Evolutionary conservation across 2,113 vertebrate genomes (phyloP), one percentile per base, ranked within the genome.

Genomic region (Recurvirostra avosetta): DNA sequence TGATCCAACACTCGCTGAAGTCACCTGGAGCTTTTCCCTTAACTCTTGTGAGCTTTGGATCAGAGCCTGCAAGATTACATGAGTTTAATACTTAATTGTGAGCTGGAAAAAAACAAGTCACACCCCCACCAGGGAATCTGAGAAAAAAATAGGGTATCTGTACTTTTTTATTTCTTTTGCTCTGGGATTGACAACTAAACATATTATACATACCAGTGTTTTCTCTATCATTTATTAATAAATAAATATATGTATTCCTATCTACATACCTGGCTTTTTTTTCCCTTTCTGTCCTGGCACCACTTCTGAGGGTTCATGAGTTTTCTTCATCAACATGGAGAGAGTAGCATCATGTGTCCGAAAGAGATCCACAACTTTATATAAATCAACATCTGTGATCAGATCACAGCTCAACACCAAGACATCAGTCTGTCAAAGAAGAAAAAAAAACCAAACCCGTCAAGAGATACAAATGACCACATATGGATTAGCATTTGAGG

Each of bases 351-450:
- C 98, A 86, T 99, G 99, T 41, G 99, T 99, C 77, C 99, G 98
- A 92, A 99, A 99, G 75, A 99, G 98, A 96, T 99, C 99, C n/a
- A 99, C 99, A 66, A 99, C 99, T 94, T 99, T 98, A 43, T 99
- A 99, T 67, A 99, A 98, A 20, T 99, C 99, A 82, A 99, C 98
- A 65, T 99, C 99, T 53, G 99, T 99, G 96, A 99, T 99, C 75
- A 99, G 98, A 97, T 99, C 99, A 86, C 99, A 99, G 96, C 99
- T 99, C 95, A 99, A 85, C 86, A 99, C 98, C 97, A 99, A 97
- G 75, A 99, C 97, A 95, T 99, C 99, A 15, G 99, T 99, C 99
- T 99, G 98, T 56, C 53, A 97, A 73, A 86, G 92, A 96, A 62
- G 49, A 53, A 91, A 78, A 94, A 67, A 27, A 59, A 2, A 0